Conservation (phyloP, 2,797 vertebrate genomes). For the Gastrophryne carolinensis region DNA sequence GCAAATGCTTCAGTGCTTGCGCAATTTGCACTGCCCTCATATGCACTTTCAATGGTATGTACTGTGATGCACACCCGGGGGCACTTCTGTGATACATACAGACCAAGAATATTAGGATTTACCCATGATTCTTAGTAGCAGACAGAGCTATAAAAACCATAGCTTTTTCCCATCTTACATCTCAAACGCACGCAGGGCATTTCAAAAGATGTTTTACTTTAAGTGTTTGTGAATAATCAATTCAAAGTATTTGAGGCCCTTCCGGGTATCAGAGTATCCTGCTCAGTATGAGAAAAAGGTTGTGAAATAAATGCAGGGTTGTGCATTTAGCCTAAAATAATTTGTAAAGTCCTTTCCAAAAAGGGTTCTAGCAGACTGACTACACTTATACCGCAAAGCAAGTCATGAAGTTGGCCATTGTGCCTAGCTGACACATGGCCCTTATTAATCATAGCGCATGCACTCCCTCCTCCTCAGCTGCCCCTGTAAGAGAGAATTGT, state of each 20-base stretch:
- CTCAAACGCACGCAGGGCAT: too few relatives aligned
- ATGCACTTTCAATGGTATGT: too few relatives aligned
- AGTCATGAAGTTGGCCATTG: slow-evolving; percentile 46
- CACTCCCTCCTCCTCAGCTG: slow-evolving; percentile 27
- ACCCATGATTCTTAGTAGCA: too few relatives aligned
- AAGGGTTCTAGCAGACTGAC: slow-evolving; percentile 32
- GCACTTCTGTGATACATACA: too few relatives aligned
- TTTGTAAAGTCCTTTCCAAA: slow-evolving; percentile 35
- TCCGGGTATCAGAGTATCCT: not conserved
- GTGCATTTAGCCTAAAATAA: slow-evolving; percentile 19
- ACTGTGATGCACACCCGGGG: too few relatives aligned
- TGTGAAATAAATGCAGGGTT: slow-evolving; percentile 19
- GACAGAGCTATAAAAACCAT: too few relatives aligned
- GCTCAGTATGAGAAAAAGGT: not conserved
- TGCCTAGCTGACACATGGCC: slow-evolving; percentile 40
- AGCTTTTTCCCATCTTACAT: too few relatives aligned
- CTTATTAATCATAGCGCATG: slow-evolving; percentile 27
- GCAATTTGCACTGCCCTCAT: too few relatives aligned
- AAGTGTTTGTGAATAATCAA: not conserved
- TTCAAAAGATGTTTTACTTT: too few relatives aligned
- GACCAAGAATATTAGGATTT: too few relatives aligned
- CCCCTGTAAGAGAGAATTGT: slow-evolving; percentile 39
- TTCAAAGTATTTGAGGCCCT: not conserved
- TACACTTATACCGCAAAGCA: slow-evolving; percentile 32
- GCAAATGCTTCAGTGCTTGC: too few relatives aligned